These are phyloP conservation scores for Xylota segnis DNA, from an alignment of 2,888 invertebrate genomes.

Conservation along the genomic window DNA sequence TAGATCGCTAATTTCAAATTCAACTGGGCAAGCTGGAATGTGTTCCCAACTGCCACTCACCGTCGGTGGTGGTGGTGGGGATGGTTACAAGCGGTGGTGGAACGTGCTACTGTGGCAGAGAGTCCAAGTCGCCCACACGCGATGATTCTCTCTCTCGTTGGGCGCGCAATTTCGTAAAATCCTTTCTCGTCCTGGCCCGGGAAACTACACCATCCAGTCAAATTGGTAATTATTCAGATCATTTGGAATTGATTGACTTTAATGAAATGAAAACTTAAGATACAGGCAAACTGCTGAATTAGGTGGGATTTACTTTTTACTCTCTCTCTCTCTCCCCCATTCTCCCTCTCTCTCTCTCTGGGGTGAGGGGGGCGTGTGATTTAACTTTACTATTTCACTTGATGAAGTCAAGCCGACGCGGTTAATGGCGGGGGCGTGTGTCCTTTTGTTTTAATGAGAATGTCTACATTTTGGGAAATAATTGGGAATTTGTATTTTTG, in stretches of 20 bases:
- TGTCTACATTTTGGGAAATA: constrained; percentile 30
- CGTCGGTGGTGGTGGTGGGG: constrained; percentile 30
- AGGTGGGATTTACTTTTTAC: constrained; percentile 39
- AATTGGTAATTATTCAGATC: constrained; percentile 74
- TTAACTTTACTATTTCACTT: constrained; percentile 10
- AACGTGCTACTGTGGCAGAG: neutral
- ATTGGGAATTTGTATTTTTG: constrained; percentile 9
- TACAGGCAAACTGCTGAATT: constrained; percentile 32
- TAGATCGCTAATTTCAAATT: constrained; percentile 58
- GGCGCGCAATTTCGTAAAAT: neutral
- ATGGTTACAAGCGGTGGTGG: constrained; percentile 21
- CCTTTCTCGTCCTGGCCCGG: constrained; percentile 8
- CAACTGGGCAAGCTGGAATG: constrained; percentile 53
- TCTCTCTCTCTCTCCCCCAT: too few species aligned
- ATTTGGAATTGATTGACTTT: constrained; percentile 72
- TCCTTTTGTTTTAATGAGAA: neutral
- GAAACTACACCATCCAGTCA: constrained; percentile 21
- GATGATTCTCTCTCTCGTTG: neutral
- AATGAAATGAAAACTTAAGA: constrained; percentile 66
- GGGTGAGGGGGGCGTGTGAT: constrained; percentile 3
- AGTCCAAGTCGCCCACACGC: neutral
- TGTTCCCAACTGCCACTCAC: constrained; percentile 9
- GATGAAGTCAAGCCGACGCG: neutral
- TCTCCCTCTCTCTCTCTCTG: too few species aligned
- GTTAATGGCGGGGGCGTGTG: neutral